These are phyloP conservation scores for Colletes collaris DNA, from an alignment of 2,888 invertebrate species.

Conservation along the genomic window DNA sequence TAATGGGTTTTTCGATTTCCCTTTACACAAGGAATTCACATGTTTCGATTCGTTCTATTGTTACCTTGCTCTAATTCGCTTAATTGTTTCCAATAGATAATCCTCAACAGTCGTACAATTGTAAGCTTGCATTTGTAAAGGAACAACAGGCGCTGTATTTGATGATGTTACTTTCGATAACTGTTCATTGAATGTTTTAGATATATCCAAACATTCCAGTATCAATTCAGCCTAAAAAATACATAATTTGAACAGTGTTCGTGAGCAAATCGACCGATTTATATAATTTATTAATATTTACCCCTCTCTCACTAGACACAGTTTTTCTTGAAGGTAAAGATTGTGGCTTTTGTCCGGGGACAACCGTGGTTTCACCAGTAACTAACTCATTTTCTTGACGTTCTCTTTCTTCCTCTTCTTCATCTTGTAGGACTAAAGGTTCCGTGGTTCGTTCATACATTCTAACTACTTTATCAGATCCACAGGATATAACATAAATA, in stretches of 20 bases:
- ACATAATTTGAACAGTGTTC: constrained; percentile 11
- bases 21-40: too few relatives aligned
- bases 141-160: constrained; percentile 85
- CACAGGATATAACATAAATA: constrained; percentile 90
- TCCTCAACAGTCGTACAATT: constrained; percentile 89
- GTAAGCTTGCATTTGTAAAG: constrained; percentile 93
- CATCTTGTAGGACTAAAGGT: constrained; percentile 95
- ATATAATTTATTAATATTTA: constrained; percentile 82
- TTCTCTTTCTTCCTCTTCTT: constrained; percentile 93
- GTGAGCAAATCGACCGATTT: neutral
- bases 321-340: constrained; percentile 95
- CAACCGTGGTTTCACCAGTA: constrained; percentile 88
- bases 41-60: neutral
- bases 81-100: constrained; percentile 92
- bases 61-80: constrained; percentile 92
- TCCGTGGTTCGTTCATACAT: constrained; percentile 94
- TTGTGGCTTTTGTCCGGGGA: constrained; percentile 89
- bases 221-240: constrained; percentile 91
- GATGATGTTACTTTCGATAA: constrained; percentile 84
- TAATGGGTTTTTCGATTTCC: too few relatives aligned
- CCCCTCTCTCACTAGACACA: constrained; percentile 93
- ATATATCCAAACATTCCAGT: constrained; percentile 94
- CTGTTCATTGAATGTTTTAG: constrained; percentile 86
- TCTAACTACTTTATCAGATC: constrained; percentile 94
- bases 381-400: constrained; percentile 89